Conservation (phyloP, 2,797 vertebrate species). For the Taeniopygia guttata region DNA sequence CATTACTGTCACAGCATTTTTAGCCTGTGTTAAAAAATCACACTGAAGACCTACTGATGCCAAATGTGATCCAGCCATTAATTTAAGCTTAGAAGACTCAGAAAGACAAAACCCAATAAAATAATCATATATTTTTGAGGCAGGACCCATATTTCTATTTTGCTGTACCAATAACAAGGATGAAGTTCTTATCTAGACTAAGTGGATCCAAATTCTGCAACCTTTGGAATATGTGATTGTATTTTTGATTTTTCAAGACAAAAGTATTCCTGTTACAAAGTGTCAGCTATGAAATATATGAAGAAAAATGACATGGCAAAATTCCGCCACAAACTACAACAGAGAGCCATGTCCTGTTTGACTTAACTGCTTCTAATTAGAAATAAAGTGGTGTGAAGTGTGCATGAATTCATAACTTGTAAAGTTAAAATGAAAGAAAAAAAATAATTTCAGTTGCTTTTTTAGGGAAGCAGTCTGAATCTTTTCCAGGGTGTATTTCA, state of each 20-base stretch:
- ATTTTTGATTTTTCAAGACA: constrained; percentile 13
- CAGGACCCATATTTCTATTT: not conserved
- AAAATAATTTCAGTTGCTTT: not conserved
- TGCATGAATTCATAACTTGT: not conserved
- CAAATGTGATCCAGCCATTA: not conserved
- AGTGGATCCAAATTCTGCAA: not conserved
- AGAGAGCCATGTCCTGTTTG: not conserved
- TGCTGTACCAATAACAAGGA: not conserved
- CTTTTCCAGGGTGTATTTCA: constrained; percentile 38
- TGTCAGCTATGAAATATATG: not conserved
- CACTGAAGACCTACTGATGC: not conserved
- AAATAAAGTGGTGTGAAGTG: not conserved
- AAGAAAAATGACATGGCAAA: not conserved
- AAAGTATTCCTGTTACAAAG: not conserved
- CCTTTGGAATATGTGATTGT: not conserved
- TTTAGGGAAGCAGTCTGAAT: not conserved
- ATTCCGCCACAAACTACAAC: not conserved
- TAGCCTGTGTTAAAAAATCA: not conserved
- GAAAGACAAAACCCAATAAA: not conserved
- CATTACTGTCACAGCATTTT: not conserved
- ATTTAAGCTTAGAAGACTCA: not conserved
- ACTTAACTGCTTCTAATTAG: constrained; percentile 16
- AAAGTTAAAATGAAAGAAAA: not conserved
- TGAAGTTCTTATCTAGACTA: not conserved
- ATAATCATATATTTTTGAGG: not conserved